phyloP scores from a whole-genome alignment of 1,140 invertebrate species.

The Brachionus sp. region DNA sequence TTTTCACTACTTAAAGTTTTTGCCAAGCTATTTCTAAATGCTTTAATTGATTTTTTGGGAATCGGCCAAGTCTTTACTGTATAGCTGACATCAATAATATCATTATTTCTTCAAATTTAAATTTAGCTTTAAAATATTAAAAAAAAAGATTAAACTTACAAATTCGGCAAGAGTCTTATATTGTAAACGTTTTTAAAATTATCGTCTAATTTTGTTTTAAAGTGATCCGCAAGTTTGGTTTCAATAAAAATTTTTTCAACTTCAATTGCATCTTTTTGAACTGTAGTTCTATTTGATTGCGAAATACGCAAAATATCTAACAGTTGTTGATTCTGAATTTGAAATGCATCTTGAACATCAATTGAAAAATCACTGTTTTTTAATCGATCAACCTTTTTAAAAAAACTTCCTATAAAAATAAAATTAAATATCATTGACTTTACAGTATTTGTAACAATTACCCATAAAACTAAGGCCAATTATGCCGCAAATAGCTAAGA shows the following conservation, averaged over 20 bases:
- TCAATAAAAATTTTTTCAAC: slow-evolving; percentile 10
- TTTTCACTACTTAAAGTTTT: neutral
- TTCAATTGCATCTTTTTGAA: neutral
- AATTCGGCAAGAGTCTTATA: neutral
- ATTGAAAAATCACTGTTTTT: slow-evolving; percentile 25
- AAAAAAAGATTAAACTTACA: neutral
- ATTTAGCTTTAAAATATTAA: neutral
- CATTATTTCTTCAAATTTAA: neutral
- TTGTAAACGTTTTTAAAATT: slow-evolving; percentile 41
- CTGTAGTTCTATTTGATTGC: slow-evolving; percentile 16
- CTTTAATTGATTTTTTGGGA: neutral
- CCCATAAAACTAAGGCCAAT: neutral
- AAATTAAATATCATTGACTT: neutral
- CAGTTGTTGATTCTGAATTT: neutral
- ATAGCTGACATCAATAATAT: slow-evolving; percentile 14
- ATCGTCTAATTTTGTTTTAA: neutral
- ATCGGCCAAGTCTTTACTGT: neutral
- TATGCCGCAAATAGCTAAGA: neutral
- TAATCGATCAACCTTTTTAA: neutral
- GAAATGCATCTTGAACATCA: slow-evolving; percentile 27
- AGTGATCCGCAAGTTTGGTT: neutral
- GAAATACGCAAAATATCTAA: neutral
- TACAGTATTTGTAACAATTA: neutral
- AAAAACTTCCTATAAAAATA: neutral
- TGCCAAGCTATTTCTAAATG: neutral